These are phyloP conservation scores for Pseudomyrmex concolor DNA, from an alignment of 1,140 invertebrate genomes.

Conservation along the genomic window DNA sequence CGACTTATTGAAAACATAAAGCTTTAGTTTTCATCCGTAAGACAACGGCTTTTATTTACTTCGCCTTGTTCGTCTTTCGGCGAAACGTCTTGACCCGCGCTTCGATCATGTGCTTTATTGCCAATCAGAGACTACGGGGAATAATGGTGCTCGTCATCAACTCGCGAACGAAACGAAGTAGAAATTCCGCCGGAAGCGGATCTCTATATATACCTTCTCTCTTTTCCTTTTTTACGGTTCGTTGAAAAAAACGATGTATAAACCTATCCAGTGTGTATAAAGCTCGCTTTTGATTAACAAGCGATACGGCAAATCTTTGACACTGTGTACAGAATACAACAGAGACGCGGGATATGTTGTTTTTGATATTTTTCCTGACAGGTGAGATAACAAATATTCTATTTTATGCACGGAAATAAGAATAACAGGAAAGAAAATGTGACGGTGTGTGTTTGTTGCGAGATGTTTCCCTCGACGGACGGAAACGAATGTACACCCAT, in stretches of 20 bases:
- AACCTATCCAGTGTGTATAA: slow-evolving; percentile 5
- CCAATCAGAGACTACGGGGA: slow-evolving; percentile 59
- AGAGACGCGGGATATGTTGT: no score
- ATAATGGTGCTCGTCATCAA: slow-evolving; percentile 60
- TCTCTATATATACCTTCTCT: neutral
- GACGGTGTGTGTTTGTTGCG: no score
- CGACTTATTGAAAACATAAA: slow-evolving; percentile 46
- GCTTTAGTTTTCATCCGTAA: slow-evolving; percentile 31
- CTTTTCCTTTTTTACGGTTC: neutral
- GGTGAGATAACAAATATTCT: no score
- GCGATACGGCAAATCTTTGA: slow-evolving; percentile 3
- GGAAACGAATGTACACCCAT: no score
- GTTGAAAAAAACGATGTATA: neutral
- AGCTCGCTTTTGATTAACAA: slow-evolving; percentile 53
- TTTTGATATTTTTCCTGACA: neutral
- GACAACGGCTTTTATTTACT: slow-evolving; percentile 60
- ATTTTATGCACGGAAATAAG: no score
- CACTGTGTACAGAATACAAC: neutral
- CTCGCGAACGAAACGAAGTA: slow-evolving; percentile 52
- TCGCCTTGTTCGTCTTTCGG: neutral
- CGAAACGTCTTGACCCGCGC: slow-evolving; percentile 47
- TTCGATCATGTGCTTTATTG: slow-evolving; percentile 68
- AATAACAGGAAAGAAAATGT: no score
- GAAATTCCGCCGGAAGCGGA: slow-evolving; percentile 51
- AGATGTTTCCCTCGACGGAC: no score